Evolutionary conservation across 2,888 invertebrate genomes (phyloP), one percentile per base, ranked within the genome.

Genomic region (Napeogenes inachia): DNA sequence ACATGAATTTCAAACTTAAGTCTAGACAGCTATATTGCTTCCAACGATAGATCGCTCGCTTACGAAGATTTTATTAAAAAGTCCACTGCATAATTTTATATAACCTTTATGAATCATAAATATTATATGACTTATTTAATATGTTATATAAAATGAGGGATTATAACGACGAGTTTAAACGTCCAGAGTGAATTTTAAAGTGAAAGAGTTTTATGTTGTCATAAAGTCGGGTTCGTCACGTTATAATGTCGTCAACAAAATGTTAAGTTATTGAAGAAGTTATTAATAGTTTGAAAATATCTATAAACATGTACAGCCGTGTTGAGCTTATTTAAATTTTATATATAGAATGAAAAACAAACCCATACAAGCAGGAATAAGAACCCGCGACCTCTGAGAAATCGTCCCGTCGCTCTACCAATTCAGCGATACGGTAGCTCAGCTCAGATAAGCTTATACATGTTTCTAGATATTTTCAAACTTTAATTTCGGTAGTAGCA

Each of bases 1-100:
- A 73, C 71, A 70, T 72, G 67, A 71, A 73, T 72, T 70, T 67
- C 70, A 73, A 73, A 72, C 69, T 71, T 67, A 67, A 64, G 64
- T 69, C 64, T 67, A 66, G 69, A 68, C 69, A 56, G 42, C 58
- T 63, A 62, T 61, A 65, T 66, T 66, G 64, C 63, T 56, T 47
- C 38, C 57, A 53, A 57, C 60, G 65, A 62, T 53, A 50, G 60
- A 65, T 60, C 46, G 62, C 53, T 32, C 8, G 45, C 56, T 59
- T 60, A 53, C 13, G 35, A 30, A 38, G 45, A 45, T 65, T 63
- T 63, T 63, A 65, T 65, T 63, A 65, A 65, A 64, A 58, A 62
- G 10, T 50, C 59, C 57, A n/a, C 10, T 55, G 50, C 38, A 50
- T 45, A 55, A 58, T 65, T 56, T 61, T 56, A 60, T 63, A 56